Percentiles rank a stretch among this genome's conserved stretches.
Conservation (phyloP, 2,797 vertebrate genomes). For the Brachymystax lenok region DNA sequence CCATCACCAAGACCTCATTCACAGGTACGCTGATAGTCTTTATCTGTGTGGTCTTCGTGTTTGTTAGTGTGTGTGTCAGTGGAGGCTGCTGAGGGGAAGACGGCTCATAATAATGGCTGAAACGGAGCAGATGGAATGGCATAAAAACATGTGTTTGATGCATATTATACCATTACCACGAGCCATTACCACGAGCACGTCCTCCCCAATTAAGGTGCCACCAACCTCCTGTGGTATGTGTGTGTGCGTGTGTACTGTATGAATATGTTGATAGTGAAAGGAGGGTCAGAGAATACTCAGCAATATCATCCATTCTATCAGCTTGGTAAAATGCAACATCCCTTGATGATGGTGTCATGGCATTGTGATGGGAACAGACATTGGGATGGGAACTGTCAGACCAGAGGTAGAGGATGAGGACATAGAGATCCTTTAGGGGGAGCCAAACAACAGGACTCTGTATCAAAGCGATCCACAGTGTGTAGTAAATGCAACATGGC, state of each 20-base stretch:
- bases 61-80: conserved; percentile 5
- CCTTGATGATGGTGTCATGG: not conserved
- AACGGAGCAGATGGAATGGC: no score
- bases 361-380: not conserved
- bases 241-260: conserved; percentile 1
- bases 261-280: not conserved
- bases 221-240: not conserved
- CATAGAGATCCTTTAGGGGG: conserved; percentile 20
- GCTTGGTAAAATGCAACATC: not conserved
- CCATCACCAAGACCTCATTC: conserved; percentile 96
- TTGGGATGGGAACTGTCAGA: conserved; percentile 12
- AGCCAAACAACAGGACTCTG: conserved; percentile 34
- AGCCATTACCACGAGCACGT: no score
- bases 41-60: not conserved
- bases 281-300: not conserved
- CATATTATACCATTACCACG: no score
- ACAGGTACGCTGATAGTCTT: conserved; percentile 81
- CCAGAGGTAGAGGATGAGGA: not conserved
- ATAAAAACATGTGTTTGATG: no score
- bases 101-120: no score
- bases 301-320: not conserved
- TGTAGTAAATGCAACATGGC: conserved; percentile 16
- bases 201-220: no score
- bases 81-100: not conserved
- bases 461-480: conserved; percentile 12